These are phyloP conservation scores for Pachyrhynchus sulphureomaculatus DNA, from an alignment of 1,140 invertebrate species.

Conservation along the genomic window DNA sequence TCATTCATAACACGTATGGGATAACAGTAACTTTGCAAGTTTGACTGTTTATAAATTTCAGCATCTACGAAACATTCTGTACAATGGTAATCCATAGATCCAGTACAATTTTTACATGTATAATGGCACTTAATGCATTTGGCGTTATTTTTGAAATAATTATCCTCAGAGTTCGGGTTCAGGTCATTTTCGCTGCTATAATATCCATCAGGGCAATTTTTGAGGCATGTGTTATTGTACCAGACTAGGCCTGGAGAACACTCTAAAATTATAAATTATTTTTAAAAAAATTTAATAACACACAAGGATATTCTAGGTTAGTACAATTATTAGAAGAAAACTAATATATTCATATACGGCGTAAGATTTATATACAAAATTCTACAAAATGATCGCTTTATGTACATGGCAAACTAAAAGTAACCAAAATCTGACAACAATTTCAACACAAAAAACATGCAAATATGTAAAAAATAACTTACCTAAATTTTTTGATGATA, in stretches of 20 bases:
- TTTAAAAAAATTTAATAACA: background rate
- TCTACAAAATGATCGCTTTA: background rate
- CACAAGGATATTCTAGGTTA: background rate
- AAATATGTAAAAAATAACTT: slow-evolving; percentile 12
- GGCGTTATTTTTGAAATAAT: slow-evolving; percentile 18
- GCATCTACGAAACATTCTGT: slow-evolving; percentile 57
- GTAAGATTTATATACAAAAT: slow-evolving; percentile 24
- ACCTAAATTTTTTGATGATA: slow-evolving; percentile 5
- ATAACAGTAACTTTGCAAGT: slow-evolving; percentile 50
- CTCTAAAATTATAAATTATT: slow-evolving; percentile 48
- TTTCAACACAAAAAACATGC: slow-evolving; percentile 43
- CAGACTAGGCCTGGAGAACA: slow-evolving; percentile 49
- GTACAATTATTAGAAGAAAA: slow-evolving; percentile 8
- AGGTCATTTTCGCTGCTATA: slow-evolving; percentile 34
- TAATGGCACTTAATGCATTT: slow-evolving; percentile 58
- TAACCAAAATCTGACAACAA: slow-evolving; percentile 47
- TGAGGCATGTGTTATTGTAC: slow-evolving; percentile 51
- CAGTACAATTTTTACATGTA: slow-evolving; percentile 57
- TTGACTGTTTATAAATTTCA: slow-evolving; percentile 40
- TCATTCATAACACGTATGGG: slow-evolving; percentile 42
- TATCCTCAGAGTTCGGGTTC: slow-evolving; percentile 6
- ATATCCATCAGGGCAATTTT: slow-evolving; percentile 51
- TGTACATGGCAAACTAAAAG: no score
- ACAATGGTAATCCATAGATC: slow-evolving; percentile 61
- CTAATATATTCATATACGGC: slow-evolving; percentile 21